Evolutionary conservation across 2,797 vertebrate species (phyloP), one percentile per base, ranked within the genome.

Genomic region (Pampus argenteus): DNA sequence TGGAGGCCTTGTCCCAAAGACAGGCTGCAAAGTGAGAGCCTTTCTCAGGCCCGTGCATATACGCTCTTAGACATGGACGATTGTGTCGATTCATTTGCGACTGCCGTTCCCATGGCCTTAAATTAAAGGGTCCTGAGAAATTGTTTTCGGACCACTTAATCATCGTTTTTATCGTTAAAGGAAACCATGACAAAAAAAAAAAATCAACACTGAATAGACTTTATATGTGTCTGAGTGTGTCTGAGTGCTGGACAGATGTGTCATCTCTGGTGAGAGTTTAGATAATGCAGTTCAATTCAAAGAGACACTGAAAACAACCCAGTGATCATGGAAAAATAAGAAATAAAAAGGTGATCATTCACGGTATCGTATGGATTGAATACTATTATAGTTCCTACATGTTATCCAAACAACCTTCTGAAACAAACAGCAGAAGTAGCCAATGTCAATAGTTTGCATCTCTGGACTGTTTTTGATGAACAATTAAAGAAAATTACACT

Each of bases 61-160:
- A n/a, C n/a, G 83, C 69, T 82, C 81, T 87, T 84, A 84, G 86
- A 88, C 89, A 82, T 84, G 71, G 80, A 87, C 11, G 85, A 91
- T 90, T 91, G 86, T 91, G 86, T 78, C 0, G 1, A 83, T 23
- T 76, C 49, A 74, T 90, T 84, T 87, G 86, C 78, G 47, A 45
- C 29, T 0, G 64, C 66, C 47, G 78, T 92, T 93, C 92, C 89
- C 92, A 93, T 92, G 89, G 88, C 87, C 92, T 88, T 44, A 80
- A 77, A 48, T 59, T 77, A 47, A 86, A 80, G 85, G 90, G 91
- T 89, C 90, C 89, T 92, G 91, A 92, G 92, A 92, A 93, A 84
- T 87, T 9, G 79, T 83, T 82, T 83, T 59, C n/a, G 77, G 64
- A 75, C 74, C 20, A 23, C 73, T 87, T 86, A 68, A 87, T 90